A percentile compares a stretch with the other conserved stretches of the same genome.
Evolutionary conservation across 2,113 vertebrate genomes (phyloP).

Genomic region (Rhea pennata): DNA sequence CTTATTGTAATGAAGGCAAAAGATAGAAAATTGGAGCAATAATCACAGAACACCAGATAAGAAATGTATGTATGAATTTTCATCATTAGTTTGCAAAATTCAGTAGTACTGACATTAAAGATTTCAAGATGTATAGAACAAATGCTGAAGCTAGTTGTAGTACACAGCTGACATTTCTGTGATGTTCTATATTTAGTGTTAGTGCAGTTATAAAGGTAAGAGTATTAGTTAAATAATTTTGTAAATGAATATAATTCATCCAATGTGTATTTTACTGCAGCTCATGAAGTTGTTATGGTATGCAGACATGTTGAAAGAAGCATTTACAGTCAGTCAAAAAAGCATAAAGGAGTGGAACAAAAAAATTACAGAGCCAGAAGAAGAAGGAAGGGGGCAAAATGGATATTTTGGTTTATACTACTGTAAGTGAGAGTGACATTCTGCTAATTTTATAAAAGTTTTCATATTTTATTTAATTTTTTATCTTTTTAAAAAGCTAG

Average conservation of each 20-base stretch:
- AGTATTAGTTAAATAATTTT: background rate
- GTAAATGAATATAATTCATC: background rate
- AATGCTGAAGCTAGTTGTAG: background rate
- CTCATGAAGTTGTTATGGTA: background rate
- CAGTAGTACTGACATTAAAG: background rate
- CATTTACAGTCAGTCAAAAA: background rate
- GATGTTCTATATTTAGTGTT: background rate
- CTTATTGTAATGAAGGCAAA: background rate
- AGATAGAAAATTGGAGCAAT: background rate
- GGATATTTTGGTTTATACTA: background rate
- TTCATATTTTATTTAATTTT: background rate
- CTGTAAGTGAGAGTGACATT: background rate
- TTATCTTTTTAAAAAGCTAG: background rate
- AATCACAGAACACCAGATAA: background rate
- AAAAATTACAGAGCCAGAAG: background rate
- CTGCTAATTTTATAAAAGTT: background rate
- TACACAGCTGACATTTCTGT: background rate
- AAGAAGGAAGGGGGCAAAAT: background rate
- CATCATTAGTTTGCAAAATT: background rate
- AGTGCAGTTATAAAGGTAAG: background rate
- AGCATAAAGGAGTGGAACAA: background rate
- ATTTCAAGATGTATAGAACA: background rate
- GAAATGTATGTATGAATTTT: background rate
- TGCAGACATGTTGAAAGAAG: background rate
- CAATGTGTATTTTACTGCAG: background rate